These are phyloP conservation scores for Orthosia gracilis DNA, from an alignment of 2,888 invertebrate species.

Conservation along the genomic window DNA sequence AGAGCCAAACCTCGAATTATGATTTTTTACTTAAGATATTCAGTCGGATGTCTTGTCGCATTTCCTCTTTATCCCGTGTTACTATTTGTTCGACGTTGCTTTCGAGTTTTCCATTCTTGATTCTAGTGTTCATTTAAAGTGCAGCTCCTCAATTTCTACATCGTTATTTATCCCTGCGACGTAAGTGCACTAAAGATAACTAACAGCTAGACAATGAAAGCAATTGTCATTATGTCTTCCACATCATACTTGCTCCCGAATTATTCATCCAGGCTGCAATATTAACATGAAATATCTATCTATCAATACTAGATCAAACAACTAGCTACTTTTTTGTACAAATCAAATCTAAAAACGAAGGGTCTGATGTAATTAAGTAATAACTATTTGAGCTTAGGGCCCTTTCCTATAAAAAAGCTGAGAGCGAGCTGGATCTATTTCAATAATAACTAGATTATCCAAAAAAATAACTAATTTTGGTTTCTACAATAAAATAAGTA, in stretches of 20 bases:
- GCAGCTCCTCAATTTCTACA: neutral
- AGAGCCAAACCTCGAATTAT: too few relatives aligned
- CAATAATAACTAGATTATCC: conserved; percentile 1
- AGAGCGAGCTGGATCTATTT: conserved; percentile 26
- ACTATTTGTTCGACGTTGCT: too few relatives aligned
- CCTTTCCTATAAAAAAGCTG: conserved; percentile 20
- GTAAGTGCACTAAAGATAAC: conserved; percentile 5
- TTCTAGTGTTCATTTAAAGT: neutral
- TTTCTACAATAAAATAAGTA: conserved; percentile 22
- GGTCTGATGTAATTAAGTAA: conserved; percentile 35
- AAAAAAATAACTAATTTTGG: conserved; percentile 14
- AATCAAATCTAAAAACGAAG: conserved; percentile 18
- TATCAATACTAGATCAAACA: conserved; percentile 18
- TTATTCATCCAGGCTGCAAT: conserved; percentile 2
- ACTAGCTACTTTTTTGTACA: conserved; percentile 11
- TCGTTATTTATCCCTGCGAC: neutral
- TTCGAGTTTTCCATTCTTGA: too few relatives aligned
- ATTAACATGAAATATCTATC: conserved; percentile 4
- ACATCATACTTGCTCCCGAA: conserved; percentile 19
- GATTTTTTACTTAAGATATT: too few relatives aligned
- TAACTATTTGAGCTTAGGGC: conserved; percentile 24
- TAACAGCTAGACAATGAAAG: conserved; percentile 19
- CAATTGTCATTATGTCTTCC: conserved; percentile 47
- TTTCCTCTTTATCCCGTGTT: too few relatives aligned
- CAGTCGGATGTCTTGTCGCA: too few relatives aligned